A percentile compares a stretch with the other conserved stretches of the same genome.
phyloP scores from a whole-genome alignment of 2,797 vertebrate species.

The Amniataba percoides region DNA sequence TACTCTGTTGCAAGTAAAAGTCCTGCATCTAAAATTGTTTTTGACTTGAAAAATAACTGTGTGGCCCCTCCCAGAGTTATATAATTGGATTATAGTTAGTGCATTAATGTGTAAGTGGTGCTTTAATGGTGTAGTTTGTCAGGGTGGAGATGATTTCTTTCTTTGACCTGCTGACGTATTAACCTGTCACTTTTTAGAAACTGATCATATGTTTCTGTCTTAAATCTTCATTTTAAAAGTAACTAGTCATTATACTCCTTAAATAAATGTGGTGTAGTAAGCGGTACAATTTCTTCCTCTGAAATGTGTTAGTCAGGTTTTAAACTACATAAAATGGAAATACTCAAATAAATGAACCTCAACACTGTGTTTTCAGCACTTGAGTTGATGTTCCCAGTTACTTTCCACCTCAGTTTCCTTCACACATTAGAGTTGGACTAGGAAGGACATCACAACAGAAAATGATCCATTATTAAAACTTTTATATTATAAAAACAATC shows the following conservation, averaged over 20 bases:
- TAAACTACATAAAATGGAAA: too few relatives aligned
- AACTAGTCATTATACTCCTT: neutral
- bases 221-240: neutral
- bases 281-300: neutral
- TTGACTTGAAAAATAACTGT: neutral
- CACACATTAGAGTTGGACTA: neutral
- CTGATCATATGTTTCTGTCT: neutral
- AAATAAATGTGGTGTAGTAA: neutral
- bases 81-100: too few relatives aligned
- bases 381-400: neutral
- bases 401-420: neutral
- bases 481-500: too few relatives aligned
- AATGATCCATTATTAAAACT: neutral
- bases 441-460: neutral
- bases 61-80: too few relatives aligned
- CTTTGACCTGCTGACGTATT: neutral
- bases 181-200: neutral
- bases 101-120: neutral
- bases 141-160: neutral
- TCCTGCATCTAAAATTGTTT: neutral
- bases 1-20: neutral
- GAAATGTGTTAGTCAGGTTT: neutral
- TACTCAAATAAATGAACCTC: neutral
- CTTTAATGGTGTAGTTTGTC: neutral
- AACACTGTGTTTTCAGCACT: neutral